Conservation (phyloP, 2,113 vertebrate genomes). For the Falcunculus frontatus region DNA sequence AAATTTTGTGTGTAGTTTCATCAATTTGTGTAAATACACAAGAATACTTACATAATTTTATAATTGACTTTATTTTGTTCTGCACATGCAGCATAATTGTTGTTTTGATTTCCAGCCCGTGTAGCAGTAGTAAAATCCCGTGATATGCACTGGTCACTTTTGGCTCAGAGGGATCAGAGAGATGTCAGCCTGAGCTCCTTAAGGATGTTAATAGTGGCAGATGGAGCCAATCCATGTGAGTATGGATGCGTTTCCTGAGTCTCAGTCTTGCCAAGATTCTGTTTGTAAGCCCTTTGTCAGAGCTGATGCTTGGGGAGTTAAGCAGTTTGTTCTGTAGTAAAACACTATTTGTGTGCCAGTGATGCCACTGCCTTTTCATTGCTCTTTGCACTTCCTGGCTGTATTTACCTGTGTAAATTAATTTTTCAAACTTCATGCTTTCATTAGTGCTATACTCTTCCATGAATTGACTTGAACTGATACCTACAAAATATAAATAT, state of each 20-base stretch:
- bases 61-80: not conserved
- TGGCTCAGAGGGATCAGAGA: constrained; percentile 92
- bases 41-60: not conserved
- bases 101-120: constrained; percentile 68
- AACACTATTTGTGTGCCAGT: not conserved
- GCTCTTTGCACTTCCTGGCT: not conserved
- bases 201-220: constrained; percentile 91
- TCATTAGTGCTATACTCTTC: not conserved
- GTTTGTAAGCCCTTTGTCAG: not conserved
- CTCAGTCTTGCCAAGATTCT: not conserved
- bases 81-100: not conserved
- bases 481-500: not conserved
- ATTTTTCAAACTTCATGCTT: not conserved
- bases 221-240: constrained; percentile 97
- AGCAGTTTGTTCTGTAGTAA: not conserved
- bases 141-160: constrained; percentile 98
- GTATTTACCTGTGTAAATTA: not conserved
- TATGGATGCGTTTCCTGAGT: not conserved
- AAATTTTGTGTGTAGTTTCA: not conserved
- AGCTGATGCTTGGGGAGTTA: not conserved
- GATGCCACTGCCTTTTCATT: not conserved
- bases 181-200: constrained; percentile 90
- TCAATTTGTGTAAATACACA: not conserved
- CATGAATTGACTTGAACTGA: not conserved
- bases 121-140: constrained; percentile 93